Evolutionary conservation across 1,140 invertebrate genomes (phyloP), one percentile per base, ranked within the genome.

Genomic region (Pogonomyrmex californicus): DNA sequence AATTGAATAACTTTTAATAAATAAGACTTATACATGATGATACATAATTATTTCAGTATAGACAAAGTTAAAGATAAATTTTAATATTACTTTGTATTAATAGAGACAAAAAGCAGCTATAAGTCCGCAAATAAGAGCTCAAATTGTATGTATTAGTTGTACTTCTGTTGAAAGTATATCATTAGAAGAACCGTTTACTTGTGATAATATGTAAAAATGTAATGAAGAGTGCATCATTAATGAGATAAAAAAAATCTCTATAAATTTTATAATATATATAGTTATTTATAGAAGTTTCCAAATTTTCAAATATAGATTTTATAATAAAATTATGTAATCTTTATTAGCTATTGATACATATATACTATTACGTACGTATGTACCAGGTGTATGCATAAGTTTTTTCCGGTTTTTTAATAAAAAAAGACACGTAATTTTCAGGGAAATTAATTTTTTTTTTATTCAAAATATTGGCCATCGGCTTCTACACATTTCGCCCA

Each of bases 61-160:
- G 33, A 63, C 36, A 63, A 36, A 63, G 30, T 62, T 62, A 62
- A 33, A 36, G 3, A 62, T 30, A 62, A 23, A 36, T 62, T 62
- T 62, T 36, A 62, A 33, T 33, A 62, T 62, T 62, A 62, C 12
- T 62, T 62, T 62, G 60, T 62, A 62, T 62, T 33, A 36, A 62
- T 33, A 62, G 30, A 30, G 0, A 30, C 60, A 62, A 62, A 62
- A 62, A 33, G 30, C 60, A 62, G 1, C 30, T 62, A 12, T 62
- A 62, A 33, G 12, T 12, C 30, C 60, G 33, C 30, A 62, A 62
- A 62, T 62, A 62, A 12, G 30, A 62, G 30, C 30, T 62, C 60
- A 62, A 30, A 0, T 62, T 62, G 12, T 36, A 62, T 33, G 1
- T 62, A 33, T 62, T 62, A 30, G 12, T 12, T 62, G 60, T 14